These are phyloP conservation scores for Eonycteris spelaea DNA, from an alignment of 2,113 vertebrate genomes.

Conservation along the genomic window DNA sequence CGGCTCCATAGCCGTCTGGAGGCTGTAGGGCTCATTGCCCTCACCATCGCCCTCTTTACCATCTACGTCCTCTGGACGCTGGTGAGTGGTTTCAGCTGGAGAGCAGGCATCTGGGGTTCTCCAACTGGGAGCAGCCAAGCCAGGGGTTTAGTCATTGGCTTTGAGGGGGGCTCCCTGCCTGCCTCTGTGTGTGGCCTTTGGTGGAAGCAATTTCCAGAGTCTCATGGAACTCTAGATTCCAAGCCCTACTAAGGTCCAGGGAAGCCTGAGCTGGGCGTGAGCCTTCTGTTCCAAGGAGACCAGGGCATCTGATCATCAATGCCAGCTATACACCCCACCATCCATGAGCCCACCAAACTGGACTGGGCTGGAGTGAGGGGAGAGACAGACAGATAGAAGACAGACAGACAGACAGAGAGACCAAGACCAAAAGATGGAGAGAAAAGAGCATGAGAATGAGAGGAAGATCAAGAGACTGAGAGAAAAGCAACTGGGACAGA, in stretches of 20 bases:
- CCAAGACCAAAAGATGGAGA: neutral
- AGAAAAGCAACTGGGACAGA: neutral
- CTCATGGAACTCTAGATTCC: neutral
- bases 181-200: neutral
- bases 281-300: neutral
- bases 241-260: neutral
- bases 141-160: neutral
- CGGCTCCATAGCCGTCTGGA: constrained; percentile 95
- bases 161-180: neutral
- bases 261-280: neutral
- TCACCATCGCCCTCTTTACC: constrained; percentile 97
- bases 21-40: constrained; percentile 94
- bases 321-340: neutral
- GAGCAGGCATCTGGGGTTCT: neutral
- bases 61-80: constrained; percentile 98
- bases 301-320: no score
- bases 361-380: neutral
- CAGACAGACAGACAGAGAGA: neutral
- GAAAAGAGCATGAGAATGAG: neutral
- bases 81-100: constrained; percentile 82
- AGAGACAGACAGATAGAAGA: neutral
- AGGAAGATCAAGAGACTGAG: neutral
- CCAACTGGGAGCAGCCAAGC: neutral
- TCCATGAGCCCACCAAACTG: neutral
- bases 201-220: neutral